A percentile compares a stretch with the other conserved stretches of the same genome.
These are phyloP conservation scores for Temnothorax ravouxi DNA, from an alignment of 2,888 invertebrate genomes.

Conservation along the genomic window DNA sequence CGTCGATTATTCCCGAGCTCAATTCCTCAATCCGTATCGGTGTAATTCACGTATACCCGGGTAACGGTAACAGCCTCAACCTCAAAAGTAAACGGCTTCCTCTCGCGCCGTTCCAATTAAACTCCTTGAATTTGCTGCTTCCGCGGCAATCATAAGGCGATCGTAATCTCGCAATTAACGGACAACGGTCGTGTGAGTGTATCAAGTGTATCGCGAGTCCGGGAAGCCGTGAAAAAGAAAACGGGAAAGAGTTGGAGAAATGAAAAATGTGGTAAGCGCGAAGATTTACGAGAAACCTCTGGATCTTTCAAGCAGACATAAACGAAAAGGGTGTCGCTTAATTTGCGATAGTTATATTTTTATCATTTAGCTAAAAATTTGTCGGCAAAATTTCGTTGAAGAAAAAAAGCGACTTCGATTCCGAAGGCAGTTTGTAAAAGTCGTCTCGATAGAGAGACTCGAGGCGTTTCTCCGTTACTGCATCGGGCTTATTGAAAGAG, in stretches of 20 bases:
- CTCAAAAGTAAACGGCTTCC: conserved; percentile 40
- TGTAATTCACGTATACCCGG: conserved; percentile 16
- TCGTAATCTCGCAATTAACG: conserved; percentile 50
- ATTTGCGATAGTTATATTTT: not conserved
- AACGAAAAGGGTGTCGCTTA: not conserved
- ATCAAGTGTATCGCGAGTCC: not conserved
- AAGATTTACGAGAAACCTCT: too few species aligned
- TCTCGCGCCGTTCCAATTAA: conserved; percentile 39
- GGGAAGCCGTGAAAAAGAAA: conserved; percentile 10
- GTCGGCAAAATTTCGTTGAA: not conserved
- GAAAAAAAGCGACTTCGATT: not conserved
- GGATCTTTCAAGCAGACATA: not conserved
- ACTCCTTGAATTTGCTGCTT: conserved; percentile 32
- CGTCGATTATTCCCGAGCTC: conserved; percentile 50
- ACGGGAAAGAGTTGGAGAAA: conserved; percentile 11
- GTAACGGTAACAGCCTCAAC: conserved; percentile 56
- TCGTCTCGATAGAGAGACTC: not conserved
- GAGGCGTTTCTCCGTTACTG: not conserved
- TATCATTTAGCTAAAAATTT: not conserved
- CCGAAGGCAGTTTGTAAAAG: not conserved
- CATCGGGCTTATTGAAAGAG: conserved; percentile 1
- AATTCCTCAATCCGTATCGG: conserved; percentile 39
- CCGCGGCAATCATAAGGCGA: conserved; percentile 45
- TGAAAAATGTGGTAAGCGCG: not conserved
- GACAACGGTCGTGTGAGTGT: conserved; percentile 9